Base-by-base conservation (phyloP, 2,888 invertebrate genomes). In the Drosophila tanythrix region DNA sequence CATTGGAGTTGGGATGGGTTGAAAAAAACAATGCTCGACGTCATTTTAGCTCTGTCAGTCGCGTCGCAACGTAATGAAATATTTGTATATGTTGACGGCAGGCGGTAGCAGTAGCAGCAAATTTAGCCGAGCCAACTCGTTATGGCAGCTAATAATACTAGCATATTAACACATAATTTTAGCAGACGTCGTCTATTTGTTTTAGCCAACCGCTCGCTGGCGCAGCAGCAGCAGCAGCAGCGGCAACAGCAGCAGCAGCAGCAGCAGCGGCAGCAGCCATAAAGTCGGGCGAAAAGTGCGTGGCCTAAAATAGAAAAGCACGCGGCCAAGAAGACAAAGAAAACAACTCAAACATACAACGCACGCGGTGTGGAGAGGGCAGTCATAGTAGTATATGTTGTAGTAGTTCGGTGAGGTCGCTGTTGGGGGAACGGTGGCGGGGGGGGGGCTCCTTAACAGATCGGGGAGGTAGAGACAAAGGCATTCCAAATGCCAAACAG, bases 81-180 rank as follows among this genome's bases (percentile, higher is more conserved):
- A 81, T 81, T 74, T 79, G 67, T 77, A 63, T 53, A 65, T 59
- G 74, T 66, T 64, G 65, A 50, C 61, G 63, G 33, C 27, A 31
- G 35, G 35, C n/a, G 8, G 48, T 29, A 21, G 43, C 53, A 48
- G 56, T 31, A 50, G 61, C 61, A 31, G 55, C 63, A 56, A 72
- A 46, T 63, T 55, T 38, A 46, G 55, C 63, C 65, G 48, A 66
- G 58, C 46, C 76, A 70, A 80, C 79, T 66, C 66, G 63, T 80
- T 79, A 80, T 74, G 70, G 77, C 77, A 82, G 88, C 84, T 88
- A 88, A 84, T 84, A 84, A 84, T 84, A 89, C 89, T 80, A 89
- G 84, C 82, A 89, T 85, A 85, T 85, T 85, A 85, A 85, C 85
- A 85, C 85, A 85, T 85, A 89, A 85, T 85, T 85, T 73, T 84